A percentile compares a stretch with the other conserved stretches of the same genome.
Evolutionary conservation across 2,888 invertebrate genomes (phyloP).

Genomic region (Polietes domitor): DNA sequence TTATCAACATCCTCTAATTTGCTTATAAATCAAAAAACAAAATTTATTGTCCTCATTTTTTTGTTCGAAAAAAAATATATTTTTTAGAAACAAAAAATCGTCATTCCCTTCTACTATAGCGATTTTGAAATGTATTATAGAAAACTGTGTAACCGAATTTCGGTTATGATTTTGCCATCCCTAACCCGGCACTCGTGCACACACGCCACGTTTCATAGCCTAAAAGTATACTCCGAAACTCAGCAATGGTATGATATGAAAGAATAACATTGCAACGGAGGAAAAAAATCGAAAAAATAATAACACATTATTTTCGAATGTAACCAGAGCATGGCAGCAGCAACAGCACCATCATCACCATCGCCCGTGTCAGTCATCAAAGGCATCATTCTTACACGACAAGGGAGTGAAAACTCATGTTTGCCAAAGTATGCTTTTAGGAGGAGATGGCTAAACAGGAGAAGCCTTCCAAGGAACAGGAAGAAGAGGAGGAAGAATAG

Average conservation of each 20-base stretch:
- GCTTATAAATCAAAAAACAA: no score
- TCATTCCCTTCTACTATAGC: no score
- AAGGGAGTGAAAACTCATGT: not conserved
- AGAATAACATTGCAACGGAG: constrained; percentile 6
- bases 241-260: constrained; percentile 25
- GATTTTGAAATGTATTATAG: no score
- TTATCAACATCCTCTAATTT: no score
- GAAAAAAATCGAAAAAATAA: constrained; percentile 62
- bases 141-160: no score
- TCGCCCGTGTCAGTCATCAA: constrained; percentile 58
- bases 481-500: no score
- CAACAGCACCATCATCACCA: constrained; percentile 35
- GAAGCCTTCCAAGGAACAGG: no score
- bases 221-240: constrained; percentile 10
- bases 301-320: constrained; percentile 59
- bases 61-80: no score
- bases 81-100: no score
- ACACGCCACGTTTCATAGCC: not conserved
- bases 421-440: constrained; percentile 45
- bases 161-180: no score
- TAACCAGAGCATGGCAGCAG: constrained; percentile 53
- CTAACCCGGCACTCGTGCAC: no score
- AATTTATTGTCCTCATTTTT: no score
- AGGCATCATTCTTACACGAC: constrained; percentile 60
- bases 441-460: not conserved